Percentiles rank a stretch among this genome's conserved stretches.
These are phyloP conservation scores for Gopherus evgoodei DNA, from an alignment of 2,113 vertebrate species.

Conservation along the genomic window DNA sequence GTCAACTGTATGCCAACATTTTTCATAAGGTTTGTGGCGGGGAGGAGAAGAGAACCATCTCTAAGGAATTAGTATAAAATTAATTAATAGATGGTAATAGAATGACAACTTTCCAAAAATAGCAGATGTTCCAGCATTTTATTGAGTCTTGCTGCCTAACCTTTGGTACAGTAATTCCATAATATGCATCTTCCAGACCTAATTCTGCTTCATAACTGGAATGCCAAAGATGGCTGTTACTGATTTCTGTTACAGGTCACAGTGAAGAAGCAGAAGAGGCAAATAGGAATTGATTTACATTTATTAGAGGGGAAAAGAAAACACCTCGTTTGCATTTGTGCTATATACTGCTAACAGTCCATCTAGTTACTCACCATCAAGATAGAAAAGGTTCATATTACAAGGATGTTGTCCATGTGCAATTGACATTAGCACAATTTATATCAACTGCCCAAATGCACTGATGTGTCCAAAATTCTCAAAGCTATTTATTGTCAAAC, in stretches of 20 bases:
- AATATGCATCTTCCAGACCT: conserved; percentile 69
- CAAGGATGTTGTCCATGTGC: conserved; percentile 43
- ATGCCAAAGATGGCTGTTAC: conserved; percentile 53
- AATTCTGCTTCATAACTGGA: conserved; percentile 61
- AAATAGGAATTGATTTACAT: conserved; percentile 29
- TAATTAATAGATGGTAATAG: conserved; percentile 75
- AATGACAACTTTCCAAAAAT: conserved; percentile 73
- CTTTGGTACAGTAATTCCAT: conserved; percentile 41
- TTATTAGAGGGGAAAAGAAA: conserved; percentile 46
- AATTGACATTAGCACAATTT: conserved; percentile 65
- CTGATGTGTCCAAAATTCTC: conserved; percentile 44
- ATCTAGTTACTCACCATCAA: conserved; percentile 15
- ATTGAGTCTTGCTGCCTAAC: conserved; percentile 56
- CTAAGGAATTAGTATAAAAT: conserved; percentile 67
- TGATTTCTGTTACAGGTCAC: conserved; percentile 36
- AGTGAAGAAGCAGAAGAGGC: conserved; percentile 31
- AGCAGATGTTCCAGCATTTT: conserved; percentile 67
- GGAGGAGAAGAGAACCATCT: conserved; percentile 49
- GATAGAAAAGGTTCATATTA: conserved; percentile 60
- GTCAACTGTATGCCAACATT: conserved; percentile 40
- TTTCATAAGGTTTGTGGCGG: conserved; percentile 37
- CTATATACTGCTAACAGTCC: neutral
- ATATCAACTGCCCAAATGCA: conserved; percentile 58
- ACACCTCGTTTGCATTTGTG: conserved; percentile 37
- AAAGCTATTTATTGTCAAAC: conserved; percentile 66